Percentiles rank a stretch among this genome's conserved stretches.
These are phyloP conservation scores for Melanotaenia maccullochi DNA, from an alignment of 2,797 vertebrate species.

Conservation along the genomic window DNA sequence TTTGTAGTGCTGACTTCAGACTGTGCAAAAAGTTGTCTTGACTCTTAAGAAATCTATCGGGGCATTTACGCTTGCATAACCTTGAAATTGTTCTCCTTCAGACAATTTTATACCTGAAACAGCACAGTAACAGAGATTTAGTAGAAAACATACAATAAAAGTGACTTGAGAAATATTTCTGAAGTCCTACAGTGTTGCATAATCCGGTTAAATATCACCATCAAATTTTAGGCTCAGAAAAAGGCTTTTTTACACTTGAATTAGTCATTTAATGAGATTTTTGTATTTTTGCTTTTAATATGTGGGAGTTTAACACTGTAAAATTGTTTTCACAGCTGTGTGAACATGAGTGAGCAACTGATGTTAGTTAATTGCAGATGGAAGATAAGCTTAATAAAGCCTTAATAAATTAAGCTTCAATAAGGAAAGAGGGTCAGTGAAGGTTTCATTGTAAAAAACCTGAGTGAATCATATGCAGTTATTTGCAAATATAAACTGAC, in stretches of 20 bases:
- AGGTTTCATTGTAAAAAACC: too few species aligned
- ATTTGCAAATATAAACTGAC: not conserved
- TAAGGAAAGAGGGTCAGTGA: not conserved
- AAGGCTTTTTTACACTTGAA: not conserved
- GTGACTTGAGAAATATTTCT: too few species aligned
- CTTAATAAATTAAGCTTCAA: not conserved
- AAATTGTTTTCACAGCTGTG: not conserved
- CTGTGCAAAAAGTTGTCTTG: conserved; percentile 10
- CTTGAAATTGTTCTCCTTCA: not conserved
- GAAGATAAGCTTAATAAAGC: too few species aligned
- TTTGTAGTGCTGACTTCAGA: conserved; percentile 69
- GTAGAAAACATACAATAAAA: not conserved
- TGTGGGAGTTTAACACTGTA: not conserved
- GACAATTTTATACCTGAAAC: not conserved
- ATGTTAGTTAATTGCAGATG: too few species aligned
- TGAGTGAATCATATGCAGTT: too few species aligned
- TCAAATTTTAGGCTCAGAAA: too few species aligned
- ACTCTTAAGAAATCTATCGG: conserved; percentile 8
- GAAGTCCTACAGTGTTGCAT: too few species aligned
- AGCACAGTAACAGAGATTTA: not conserved
- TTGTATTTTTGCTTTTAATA: not conserved
- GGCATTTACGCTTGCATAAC: conserved; percentile 16
- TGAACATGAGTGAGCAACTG: not conserved
- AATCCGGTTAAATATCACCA: too few species aligned
- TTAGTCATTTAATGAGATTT: not conserved